Evolutionary conservation across 1,140 invertebrate genomes (phyloP), one percentile per base, ranked within the genome.

Genomic region (Ceratina australensis): DNA sequence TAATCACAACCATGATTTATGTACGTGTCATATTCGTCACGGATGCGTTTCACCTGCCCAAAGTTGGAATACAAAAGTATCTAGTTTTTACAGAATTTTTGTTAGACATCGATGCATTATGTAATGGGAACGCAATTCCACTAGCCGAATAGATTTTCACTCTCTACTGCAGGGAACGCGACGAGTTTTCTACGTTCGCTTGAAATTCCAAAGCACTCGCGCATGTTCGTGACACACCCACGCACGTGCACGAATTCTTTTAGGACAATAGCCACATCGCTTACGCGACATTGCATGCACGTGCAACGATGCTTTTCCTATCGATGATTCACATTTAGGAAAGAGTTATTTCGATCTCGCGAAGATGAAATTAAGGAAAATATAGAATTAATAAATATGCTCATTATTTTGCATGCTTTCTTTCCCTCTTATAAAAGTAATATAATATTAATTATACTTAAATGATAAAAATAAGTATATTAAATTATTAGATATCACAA

Each of bases 231-330:
- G 82, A 83, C 82, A 84, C 82, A 83, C 83, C 83, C 67, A 84
- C 83, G 82, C 74, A 84, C 82, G 83, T 81, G 82, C 42, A 57
- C 72, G 50, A 83, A 80, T 84, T 84, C 82, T 83, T 68, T 80
- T 75, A 61, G 56, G 76, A 83, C 81, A 83, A 83, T 83, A 28
- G 68, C 60, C n/a, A 63, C 50, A 49, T 49, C 60, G 49, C 20
- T 52, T 73, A 52, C 57, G 49, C 68, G 67, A 33, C 22, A 15
- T 42, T 33, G 28, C n/a, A 2, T 59, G 57, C 75, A 63, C 75
- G 65, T 66, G 67, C 65, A 78, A 49, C 66, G 57, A 69, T 28
- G 16, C n/a, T 61, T 71, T 71, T 26, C 57, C 47, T 71, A 60
- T 66, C 52, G 76, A 74, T 73, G 69, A 78, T 59, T 78, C 69